Conservation (phyloP, 2,797 vertebrate species). For the Australoheros facetus region DNA sequence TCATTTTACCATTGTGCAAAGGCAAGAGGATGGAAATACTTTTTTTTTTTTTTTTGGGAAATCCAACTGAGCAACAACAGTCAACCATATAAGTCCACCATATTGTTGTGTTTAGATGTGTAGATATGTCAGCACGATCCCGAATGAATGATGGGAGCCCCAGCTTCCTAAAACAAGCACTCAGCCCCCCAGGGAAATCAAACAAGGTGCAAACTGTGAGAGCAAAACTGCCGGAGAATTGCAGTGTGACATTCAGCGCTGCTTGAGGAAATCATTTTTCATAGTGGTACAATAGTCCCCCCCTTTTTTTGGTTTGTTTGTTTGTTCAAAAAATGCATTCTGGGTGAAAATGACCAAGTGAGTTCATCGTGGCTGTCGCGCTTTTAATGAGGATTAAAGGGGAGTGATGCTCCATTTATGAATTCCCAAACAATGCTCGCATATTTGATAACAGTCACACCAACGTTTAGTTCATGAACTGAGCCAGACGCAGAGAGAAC, state of each 20-base stretch:
- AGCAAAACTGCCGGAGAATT: constrained; percentile 49
- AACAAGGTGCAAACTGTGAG: constrained; percentile 58
- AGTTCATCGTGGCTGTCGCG: constrained; percentile 1
- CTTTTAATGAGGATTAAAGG: constrained; percentile 52
- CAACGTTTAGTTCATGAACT: not conserved
- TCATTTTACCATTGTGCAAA: not conserved
- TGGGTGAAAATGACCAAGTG: constrained; percentile 13
- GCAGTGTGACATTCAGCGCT: constrained; percentile 59
- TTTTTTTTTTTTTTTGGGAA: not conserved
- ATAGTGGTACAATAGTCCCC: constrained; percentile 2
- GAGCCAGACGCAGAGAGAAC: not conserved
- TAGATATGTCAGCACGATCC: constrained; percentile 64
- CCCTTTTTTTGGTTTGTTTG: not conserved
- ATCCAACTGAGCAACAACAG: constrained; percentile 24
- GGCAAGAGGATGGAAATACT: constrained; percentile 4
- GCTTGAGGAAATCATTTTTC: constrained; percentile 68
- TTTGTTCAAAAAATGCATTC: constrained; percentile 26
- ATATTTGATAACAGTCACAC: constrained; percentile 16
- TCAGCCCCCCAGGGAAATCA: constrained; percentile 79
- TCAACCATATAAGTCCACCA: constrained; percentile 27
- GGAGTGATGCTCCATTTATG: constrained; percentile 29
- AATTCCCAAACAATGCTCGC: constrained; percentile 17
- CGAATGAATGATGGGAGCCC: constrained; percentile 74
- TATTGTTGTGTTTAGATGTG: constrained; percentile 66
- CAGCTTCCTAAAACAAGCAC: constrained; percentile 74